Base-by-base conservation (phyloP, 2,797 vertebrate genomes). In the Orientallactaga sibirica region DNA sequence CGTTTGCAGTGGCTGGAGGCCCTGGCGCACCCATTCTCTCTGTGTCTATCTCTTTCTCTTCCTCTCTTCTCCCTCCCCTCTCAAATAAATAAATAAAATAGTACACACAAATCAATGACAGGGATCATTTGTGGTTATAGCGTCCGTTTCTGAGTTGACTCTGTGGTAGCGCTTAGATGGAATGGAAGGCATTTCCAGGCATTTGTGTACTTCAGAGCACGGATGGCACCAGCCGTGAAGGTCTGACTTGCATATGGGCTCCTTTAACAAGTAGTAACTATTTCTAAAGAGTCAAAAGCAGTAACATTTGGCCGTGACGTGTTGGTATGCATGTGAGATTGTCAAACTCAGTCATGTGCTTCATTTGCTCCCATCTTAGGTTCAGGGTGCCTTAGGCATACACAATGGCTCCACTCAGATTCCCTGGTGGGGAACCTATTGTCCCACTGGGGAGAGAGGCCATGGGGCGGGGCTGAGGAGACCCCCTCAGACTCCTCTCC, bases 141-240 rank as follows among this genome's bases (percentile, higher is more conserved):
- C 85, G 52, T 88, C 74, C 82, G 29, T 41, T 87, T 75, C 61
- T 84, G 25, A 74, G 24, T 48, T 1, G 70, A 55, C 0, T 25
- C 41, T 77, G 64, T 86, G 48, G 64, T 83, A 37, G 68, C 48
- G 66, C 77, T 90, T 92, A 14, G 73, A 81, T 27, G 25, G 24
- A 76, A 67, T 62, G 55, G 43, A 70, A 29, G n/a, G 9, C 55
- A 3, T 89, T 91, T 84, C 48, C n/a, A 64, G 41, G 27, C 33
- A 2, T 27, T 66, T 25, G 77, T 90, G 92, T 61, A 37, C 75
- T 88, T 86, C 77, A 48, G 81, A 91, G 12, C 48, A 82, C 29
- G 22, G 55, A 25, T 62, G 86, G 68, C 37, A 22, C 58, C 25
- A 18, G 52, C 37, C 18, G 16, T 86, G 55, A 84, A 43, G n/a